phyloP scores from a whole-genome alignment of 2,888 invertebrate species.

The Athalia rosae region DNA sequence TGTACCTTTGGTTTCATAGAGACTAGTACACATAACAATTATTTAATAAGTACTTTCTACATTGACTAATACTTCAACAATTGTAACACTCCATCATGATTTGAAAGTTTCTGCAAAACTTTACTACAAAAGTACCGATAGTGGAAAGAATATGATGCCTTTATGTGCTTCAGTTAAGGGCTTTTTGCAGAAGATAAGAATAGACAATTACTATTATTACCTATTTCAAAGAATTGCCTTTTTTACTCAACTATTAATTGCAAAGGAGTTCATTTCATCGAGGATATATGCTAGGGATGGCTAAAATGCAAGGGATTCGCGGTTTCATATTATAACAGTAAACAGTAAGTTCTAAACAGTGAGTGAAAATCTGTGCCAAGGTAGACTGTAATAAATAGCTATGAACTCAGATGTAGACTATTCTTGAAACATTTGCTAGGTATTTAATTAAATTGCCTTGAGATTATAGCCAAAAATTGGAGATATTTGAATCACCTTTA shows the following conservation, averaged over 20 bases:
- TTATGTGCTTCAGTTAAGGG: neutral
- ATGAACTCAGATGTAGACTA: neutral
- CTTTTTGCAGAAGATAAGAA: constrained; percentile 11
- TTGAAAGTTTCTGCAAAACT: neutral
- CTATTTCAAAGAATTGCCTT: constrained; percentile 8
- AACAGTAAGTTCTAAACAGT: neutral
- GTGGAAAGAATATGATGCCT: neutral
- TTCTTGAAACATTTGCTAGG: neutral
- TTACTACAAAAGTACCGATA: neutral
- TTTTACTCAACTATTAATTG: neutral
- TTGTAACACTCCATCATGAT: neutral
- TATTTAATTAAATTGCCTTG: constrained; percentile 15
- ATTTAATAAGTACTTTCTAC: no score
- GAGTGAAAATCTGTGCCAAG: constrained; percentile 39
- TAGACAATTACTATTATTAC: constrained; percentile 27
- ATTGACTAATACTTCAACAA: neutral
- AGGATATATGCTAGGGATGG: neutral
- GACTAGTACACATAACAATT: no score
- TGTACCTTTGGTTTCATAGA: no score
- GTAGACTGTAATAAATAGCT: constrained; percentile 27
- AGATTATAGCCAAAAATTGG: constrained; percentile 24
- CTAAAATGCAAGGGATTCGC: neutral
- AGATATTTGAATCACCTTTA: neutral
- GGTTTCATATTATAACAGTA: neutral
- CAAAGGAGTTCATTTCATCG: neutral